These are phyloP conservation scores for Drosophila tanythrix DNA, from an alignment of 2,888 invertebrate species.

Conservation along the genomic window DNA sequence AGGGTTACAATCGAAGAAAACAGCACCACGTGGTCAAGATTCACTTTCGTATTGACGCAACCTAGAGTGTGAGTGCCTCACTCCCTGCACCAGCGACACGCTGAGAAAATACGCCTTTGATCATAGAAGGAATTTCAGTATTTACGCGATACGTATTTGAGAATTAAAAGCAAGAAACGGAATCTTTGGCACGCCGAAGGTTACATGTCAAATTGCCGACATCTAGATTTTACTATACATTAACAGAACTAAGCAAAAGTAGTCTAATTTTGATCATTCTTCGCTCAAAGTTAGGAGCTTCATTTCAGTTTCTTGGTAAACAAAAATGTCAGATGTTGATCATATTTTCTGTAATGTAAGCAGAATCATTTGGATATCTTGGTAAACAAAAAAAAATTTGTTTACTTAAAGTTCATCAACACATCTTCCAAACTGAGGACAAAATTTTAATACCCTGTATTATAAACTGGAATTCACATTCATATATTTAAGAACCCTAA, in stretches of 20 bases:
- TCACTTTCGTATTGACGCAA: slow-evolving; percentile 66
- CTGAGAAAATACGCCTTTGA: not conserved
- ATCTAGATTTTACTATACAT: not conserved
- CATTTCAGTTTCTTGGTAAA: not conserved
- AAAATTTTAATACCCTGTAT: not conserved
- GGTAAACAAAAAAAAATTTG: not conserved
- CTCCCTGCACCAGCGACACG: slow-evolving; percentile 2
- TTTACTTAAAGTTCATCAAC: not conserved
- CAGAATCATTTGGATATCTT: not conserved
- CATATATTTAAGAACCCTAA: not conserved
- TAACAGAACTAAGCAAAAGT: not conserved
- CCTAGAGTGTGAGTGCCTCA: slow-evolving; percentile 29
- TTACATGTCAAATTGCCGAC: not conserved
- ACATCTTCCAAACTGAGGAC: not conserved
- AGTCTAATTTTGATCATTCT: not conserved
- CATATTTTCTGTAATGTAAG: not conserved
- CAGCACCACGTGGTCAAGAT: slow-evolving; percentile 80
- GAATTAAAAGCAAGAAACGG: not conserved
- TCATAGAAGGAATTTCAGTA: not conserved
- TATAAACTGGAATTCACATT: not conserved
- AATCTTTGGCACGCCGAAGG: not conserved
- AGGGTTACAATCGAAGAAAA: slow-evolving; percentile 44
- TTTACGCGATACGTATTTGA: not conserved
- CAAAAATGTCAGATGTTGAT: not conserved
- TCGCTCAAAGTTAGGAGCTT: not conserved